Percentiles rank a stretch among this genome's conserved stretches.
Evolutionary conservation across 2,888 invertebrate genomes (phyloP).

Genomic region (Terebella lapidaria): DNA sequence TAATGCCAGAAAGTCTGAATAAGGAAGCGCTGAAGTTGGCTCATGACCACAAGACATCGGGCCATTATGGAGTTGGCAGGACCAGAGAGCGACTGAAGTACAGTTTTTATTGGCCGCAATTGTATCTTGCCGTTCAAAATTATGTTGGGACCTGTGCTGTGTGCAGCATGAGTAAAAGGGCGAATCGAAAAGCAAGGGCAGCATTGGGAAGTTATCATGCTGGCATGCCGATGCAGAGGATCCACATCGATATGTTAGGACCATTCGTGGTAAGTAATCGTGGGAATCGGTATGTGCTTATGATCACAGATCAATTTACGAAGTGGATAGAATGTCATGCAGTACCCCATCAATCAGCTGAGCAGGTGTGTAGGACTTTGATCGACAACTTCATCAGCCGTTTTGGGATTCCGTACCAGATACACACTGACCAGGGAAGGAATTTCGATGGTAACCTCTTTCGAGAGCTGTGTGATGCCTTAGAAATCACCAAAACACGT

Average conservation of each 20-base stretch:
- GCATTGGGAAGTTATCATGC: neutral
- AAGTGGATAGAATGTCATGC: constrained; percentile 6
- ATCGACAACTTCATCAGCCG: neutral
- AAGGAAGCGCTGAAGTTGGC: neutral
- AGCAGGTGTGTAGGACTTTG: neutral
- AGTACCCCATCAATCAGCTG: neutral
- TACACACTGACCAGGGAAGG: constrained; percentile 10
- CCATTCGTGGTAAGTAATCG: neutral
- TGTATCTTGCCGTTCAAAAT: neutral
- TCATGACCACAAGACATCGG: neutral
- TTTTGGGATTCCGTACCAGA: neutral
- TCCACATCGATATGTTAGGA: constrained; percentile 4
- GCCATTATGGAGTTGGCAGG: neutral
- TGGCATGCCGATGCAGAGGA: neutral
- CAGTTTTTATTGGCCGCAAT: neutral
- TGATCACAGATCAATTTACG: constrained; percentile 7
- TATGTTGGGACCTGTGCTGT: neutral
- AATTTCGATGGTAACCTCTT: constrained; percentile 13
- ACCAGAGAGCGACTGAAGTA: neutral
- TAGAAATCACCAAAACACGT: constrained; percentile 13
- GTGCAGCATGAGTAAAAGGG: neutral
- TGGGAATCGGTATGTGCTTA: constrained; percentile 1
- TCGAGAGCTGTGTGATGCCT: constrained; percentile 4
- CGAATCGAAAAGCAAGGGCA: neutral
- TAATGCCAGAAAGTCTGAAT: neutral